Percentiles rank a stretch among this genome's conserved stretches.
Conservation (phyloP, 2,113 vertebrate genomes). For the Pteropus alecto region DNA sequence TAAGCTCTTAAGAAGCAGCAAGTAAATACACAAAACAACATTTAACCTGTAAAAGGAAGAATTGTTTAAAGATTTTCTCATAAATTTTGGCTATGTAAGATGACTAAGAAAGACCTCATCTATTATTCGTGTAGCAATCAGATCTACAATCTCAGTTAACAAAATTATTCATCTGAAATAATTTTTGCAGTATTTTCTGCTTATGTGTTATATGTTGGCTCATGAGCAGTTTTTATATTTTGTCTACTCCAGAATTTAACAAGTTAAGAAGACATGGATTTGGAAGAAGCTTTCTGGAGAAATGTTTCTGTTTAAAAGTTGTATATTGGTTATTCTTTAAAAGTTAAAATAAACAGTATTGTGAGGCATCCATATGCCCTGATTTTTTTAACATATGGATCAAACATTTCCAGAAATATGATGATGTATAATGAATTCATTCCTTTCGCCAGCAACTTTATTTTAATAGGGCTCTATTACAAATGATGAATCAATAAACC, state of each 20-base stretch:
- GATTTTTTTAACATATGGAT: background rate
- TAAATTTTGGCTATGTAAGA: background rate
- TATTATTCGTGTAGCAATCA: background rate
- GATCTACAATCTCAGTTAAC: background rate
- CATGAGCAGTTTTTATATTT: background rate
- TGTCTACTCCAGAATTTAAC: background rate
- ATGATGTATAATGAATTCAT: constrained; percentile 2
- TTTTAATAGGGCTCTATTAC: background rate
- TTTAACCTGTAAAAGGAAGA: background rate
- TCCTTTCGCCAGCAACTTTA: constrained; percentile 4
- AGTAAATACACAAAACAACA: background rate
- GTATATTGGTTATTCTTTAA: background rate
- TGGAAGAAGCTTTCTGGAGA: background rate
- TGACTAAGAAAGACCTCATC: background rate
- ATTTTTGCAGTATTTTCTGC: background rate
- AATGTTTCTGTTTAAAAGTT: background rate
- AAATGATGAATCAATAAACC: constrained; percentile 21
- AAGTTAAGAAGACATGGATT: background rate
- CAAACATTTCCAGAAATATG: constrained; percentile 49
- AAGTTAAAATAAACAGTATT: constrained; percentile 21
- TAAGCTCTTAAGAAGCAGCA: background rate
- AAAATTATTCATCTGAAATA: background rate
- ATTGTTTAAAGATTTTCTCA: background rate
- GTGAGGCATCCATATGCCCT: background rate
- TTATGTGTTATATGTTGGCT: background rate